Evolutionary conservation across 2,888 invertebrate genomes (phyloP).

Genomic region (Tachina fera): DNA sequence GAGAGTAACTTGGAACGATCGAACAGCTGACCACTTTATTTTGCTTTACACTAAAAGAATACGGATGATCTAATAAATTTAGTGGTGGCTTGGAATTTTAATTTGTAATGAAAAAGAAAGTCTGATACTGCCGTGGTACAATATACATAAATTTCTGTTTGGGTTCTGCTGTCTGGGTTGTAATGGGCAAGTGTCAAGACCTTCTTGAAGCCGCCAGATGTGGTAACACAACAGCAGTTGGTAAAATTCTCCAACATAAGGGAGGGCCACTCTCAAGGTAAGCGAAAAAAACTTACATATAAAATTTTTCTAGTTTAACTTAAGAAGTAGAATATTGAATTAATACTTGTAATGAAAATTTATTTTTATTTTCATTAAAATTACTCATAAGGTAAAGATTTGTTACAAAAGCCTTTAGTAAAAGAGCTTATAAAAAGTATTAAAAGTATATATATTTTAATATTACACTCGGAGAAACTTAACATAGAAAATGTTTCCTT

Average conservation of each 20-base stretch:
- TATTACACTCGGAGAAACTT: too few relatives aligned
- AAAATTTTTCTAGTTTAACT: neutral
- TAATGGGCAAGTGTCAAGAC: slow-evolving; percentile 98
- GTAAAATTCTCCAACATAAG: slow-evolving; percentile 94
- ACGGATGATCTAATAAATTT: slow-evolving; percentile 59
- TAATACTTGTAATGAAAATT: neutral
- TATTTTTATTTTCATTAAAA: too few relatives aligned
- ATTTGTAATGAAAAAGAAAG: slow-evolving; percentile 1
- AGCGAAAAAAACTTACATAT: slow-evolving; percentile 84
- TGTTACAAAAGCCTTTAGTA: too few relatives aligned
- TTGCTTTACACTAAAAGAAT: slow-evolving; percentile 33
- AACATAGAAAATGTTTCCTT: slow-evolving; percentile 75
- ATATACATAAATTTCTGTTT: too few relatives aligned
- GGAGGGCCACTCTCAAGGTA: slow-evolving; percentile 95
- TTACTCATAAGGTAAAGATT: neutral
- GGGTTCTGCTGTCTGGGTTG: neutral
- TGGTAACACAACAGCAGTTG: slow-evolving; percentile 93
- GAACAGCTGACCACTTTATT: slow-evolving; percentile 51
- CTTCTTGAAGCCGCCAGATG: slow-evolving; percentile 96
- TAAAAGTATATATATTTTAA: too few relatives aligned
- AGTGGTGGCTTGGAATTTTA: slow-evolving; percentile 36
- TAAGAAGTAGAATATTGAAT: neutral
- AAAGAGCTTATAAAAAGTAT: neutral
- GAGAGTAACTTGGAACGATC: slow-evolving; percentile 7
- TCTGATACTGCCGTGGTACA: neutral